Conservation (phyloP, 1,140 invertebrate species). For the Pseudomyrmex dendroicus region DNA sequence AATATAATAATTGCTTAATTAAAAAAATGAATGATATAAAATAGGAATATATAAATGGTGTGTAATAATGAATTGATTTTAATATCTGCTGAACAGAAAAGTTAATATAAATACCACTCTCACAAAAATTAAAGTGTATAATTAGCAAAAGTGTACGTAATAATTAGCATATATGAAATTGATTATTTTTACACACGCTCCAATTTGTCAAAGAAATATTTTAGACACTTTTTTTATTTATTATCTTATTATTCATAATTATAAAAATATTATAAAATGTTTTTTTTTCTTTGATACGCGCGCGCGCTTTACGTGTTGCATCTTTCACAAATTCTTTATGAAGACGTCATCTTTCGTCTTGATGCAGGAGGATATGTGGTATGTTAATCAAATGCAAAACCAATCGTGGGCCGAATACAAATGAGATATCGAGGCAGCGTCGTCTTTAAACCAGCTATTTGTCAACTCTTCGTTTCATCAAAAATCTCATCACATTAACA, state of each 20-base stretch:
- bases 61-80: not conserved
- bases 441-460: slow-evolving; percentile 41
- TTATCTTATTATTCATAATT: too few relatives aligned
- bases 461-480: not conserved
- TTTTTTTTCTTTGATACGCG: not conserved
- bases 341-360: slow-evolving; percentile 47
- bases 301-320: slow-evolving; percentile 38
- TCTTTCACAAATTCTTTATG: slow-evolving; percentile 60
- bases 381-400: slow-evolving; percentile 69
- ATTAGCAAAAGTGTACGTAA: too few relatives aligned
- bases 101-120: not conserved
- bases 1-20: slow-evolving; percentile 3
- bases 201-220: too few relatives aligned
- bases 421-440: slow-evolving; percentile 50
- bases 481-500: not conserved
- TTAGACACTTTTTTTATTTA: too few relatives aligned
- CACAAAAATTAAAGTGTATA: not conserved
- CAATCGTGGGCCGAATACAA: slow-evolving; percentile 56
- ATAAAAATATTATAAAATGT: slow-evolving; percentile 8
- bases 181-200: too few relatives aligned
- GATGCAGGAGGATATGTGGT: slow-evolving; percentile 66
- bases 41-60: too few relatives aligned
- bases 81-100: not conserved
- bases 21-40: not conserved
- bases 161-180: too few relatives aligned